Conservation (phyloP, 2,113 vertebrate genomes). For the Ctenomys sociabilis region DNA sequence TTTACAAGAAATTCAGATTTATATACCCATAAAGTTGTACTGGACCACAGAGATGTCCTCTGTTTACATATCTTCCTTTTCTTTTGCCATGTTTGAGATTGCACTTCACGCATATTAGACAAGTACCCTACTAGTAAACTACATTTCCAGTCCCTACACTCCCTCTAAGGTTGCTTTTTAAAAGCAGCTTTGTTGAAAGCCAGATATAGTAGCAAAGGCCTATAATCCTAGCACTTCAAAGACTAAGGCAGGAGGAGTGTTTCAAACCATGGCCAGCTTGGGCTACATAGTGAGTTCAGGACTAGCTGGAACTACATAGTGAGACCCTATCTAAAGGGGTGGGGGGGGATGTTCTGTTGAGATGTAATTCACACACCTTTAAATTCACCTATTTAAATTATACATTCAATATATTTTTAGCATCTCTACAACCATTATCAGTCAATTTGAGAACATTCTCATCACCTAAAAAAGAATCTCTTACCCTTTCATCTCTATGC, state of each 20-base stretch:
- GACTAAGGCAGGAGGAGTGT: background rate
- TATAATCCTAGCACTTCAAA: background rate
- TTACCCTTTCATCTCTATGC: background rate
- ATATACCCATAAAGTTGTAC: background rate
- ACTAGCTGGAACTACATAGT: background rate
- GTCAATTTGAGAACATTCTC: background rate
- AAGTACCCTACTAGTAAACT: background rate
- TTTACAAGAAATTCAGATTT: conserved; percentile 42
- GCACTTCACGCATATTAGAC: background rate
- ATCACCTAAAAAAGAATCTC: conserved; percentile 19
- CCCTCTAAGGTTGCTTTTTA: background rate
- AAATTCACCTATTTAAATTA: background rate
- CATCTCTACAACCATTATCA: background rate
- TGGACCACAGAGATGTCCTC: background rate
- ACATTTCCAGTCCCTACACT: background rate
- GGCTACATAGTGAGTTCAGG: background rate
- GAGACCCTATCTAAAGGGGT: background rate
- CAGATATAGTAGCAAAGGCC: background rate
- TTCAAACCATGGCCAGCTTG: background rate
- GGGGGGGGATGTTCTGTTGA: background rate
- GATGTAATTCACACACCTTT: background rate
- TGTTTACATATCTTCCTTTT: background rate
- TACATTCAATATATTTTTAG: background rate
- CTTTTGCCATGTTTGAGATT: background rate
- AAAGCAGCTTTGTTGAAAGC: background rate